phyloP scores from a whole-genome alignment of 2,888 invertebrate genomes.

The Drosophila multiciliata region DNA sequence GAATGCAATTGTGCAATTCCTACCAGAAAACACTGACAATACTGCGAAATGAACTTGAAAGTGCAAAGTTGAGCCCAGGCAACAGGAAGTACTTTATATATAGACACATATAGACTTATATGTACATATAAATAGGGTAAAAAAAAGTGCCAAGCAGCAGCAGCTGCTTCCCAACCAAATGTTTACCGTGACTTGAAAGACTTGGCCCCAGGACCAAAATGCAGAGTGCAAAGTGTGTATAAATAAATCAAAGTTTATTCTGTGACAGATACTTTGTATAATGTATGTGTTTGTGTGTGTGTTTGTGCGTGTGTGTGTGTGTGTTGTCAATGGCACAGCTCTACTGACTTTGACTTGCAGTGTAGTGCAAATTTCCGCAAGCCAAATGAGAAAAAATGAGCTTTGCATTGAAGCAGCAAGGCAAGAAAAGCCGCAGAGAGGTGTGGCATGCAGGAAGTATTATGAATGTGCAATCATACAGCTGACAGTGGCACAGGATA shows the following conservation, averaged over 20 bases:
- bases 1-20: conserved; percentile 17
- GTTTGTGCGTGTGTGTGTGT: conserved; percentile 12
- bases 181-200: conserved; percentile 62
- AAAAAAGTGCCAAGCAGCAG: neutral
- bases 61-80: conserved; percentile 46
- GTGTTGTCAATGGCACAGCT: conserved; percentile 48
- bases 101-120: neutral
- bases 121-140: neutral
- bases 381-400: conserved; percentile 65
- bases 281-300: neutral
- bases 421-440: conserved; percentile 2
- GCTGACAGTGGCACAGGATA: conserved; percentile 46
- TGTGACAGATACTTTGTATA: conserved; percentile 63
- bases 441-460: conserved; percentile 44
- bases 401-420: conserved; percentile 44
- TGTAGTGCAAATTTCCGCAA: conserved; percentile 71
- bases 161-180: conserved; percentile 42
- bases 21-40: conserved; percentile 21
- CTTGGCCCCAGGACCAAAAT: conserved; percentile 50
- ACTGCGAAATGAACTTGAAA: conserved; percentile 51
- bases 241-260: conserved; percentile 80
- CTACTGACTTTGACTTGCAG: conserved; percentile 67
- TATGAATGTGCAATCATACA: conserved; percentile 75
- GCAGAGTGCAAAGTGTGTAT: conserved; percentile 62
- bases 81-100: conserved; percentile 21